Base-by-base conservation (phyloP, 2,888 invertebrate genomes). In the Dromius quadrimaculatus region DNA sequence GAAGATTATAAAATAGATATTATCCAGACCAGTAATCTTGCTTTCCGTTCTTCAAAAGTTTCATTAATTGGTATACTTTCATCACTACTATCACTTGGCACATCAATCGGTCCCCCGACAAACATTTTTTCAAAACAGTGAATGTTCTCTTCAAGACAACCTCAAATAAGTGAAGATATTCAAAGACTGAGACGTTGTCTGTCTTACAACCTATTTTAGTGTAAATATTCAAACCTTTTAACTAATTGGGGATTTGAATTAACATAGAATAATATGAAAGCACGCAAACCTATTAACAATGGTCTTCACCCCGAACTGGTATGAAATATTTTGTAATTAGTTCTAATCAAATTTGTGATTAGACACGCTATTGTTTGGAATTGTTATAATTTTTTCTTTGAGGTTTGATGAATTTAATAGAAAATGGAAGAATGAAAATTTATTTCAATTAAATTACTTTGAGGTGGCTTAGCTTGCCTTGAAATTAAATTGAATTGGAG, bases 231-330 rank as follows among this genome's bases (percentile, higher is more conserved):
- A 34, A 59, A 61, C 38, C 22, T 38, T 41, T 17, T 61, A n/a
- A n/a, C 13, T 59, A 59, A 59, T 36, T 36, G 36, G 36, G 20
- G 32, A 2, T 2, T 17, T 36, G 36, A n/a, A 59, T 57, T 68
- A 50, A 59, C 68, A 59, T 57, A 66, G 66, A 54, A 68, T 68
- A 59, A 43, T 59, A 68, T 43, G 28, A 22, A 43, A 34, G 20
- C 68, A 68, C 68, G 68, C 68, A 19, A 68, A 68, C 59, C 45
- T 43, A 68, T 68, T 68, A 68, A 45, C 45, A 23, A 43, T 45
- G 28, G 36, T 59, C 36, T 36, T 59, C 36, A 20, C 59, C 20
- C 4, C 20, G 34, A 20, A 59, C 59, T 17, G 59, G 8, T 34
- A 20, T 59, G n/a, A 36, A 36, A n/a, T n/a, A n/a, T 59, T 34